These are phyloP conservation scores for Camptogramma bilineatum DNA, from an alignment of 2,888 invertebrate species.

Conservation along the genomic window DNA sequence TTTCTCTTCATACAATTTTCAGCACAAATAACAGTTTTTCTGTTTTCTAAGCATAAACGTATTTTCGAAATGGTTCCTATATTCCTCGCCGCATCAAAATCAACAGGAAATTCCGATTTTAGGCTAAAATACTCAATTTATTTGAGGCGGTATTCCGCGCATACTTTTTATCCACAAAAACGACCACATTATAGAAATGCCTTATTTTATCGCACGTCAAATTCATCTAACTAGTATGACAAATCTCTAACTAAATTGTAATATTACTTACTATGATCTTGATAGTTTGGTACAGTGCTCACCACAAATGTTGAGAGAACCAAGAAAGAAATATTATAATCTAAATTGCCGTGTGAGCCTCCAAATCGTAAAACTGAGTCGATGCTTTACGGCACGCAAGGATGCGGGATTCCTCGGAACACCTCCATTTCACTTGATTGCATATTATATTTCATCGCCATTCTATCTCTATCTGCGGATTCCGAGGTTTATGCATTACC, in stretches of 20 bases:
- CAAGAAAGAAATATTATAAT: neutral
- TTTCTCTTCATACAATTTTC: neutral
- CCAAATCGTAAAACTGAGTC: constrained; percentile 38
- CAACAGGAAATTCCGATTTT: too few relatives aligned
- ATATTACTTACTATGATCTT: too few relatives aligned
- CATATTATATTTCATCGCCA: constrained; percentile 69
- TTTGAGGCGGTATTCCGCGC: too few relatives aligned
- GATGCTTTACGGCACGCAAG: constrained; percentile 75
- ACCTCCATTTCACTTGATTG: constrained; percentile 71
- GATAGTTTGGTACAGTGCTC: neutral
- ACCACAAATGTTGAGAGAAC: neutral
- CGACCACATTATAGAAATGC: too few relatives aligned
- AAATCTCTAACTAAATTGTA: too few relatives aligned
- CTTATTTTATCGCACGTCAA: too few relatives aligned
- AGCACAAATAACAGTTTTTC: neutral
- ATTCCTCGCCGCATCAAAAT: too few relatives aligned
- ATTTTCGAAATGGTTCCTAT: too few relatives aligned
- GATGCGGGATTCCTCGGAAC: constrained; percentile 61
- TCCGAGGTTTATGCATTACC: constrained; percentile 3
- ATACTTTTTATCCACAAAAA: too few relatives aligned
- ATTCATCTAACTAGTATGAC: too few relatives aligned
- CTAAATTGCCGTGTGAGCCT: constrained; percentile 10
- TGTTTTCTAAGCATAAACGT: too few relatives aligned
- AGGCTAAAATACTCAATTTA: too few relatives aligned
- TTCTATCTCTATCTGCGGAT: constrained; percentile 28